These are phyloP conservation scores for Otus scops DNA, from an alignment of 2,797 vertebrate species.

Conservation along the genomic window DNA sequence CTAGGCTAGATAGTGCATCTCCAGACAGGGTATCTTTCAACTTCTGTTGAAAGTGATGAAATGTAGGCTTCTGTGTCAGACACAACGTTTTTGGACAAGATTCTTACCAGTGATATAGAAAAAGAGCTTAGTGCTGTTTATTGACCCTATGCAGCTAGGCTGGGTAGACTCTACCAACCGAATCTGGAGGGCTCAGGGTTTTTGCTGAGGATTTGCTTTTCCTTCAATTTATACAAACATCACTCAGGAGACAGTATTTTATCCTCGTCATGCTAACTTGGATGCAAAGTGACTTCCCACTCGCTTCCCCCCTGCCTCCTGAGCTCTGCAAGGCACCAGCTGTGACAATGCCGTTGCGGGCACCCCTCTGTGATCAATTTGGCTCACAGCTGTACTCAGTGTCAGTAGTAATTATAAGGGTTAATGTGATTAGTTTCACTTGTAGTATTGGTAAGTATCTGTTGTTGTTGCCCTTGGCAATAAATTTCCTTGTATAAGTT, in stretches of 20 bases:
- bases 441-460: background rate
- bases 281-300: background rate
- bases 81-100: background rate
- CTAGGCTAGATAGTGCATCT: background rate
- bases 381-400: conserved; percentile 35
- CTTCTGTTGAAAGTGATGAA: background rate
- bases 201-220: background rate
- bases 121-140: background rate
- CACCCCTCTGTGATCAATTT: conserved; percentile 46
- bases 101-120: background rate
- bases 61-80: background rate
- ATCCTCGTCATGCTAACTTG: background rate
- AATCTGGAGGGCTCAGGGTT: background rate
- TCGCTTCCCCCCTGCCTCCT: background rate
- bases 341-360: background rate
- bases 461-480: conserved; percentile 3
- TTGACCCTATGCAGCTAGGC: background rate
- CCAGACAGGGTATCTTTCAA: background rate
- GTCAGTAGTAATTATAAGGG: conserved; percentile 43
- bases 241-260: background rate
- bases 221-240: background rate
- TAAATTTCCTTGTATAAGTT: background rate
- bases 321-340: background rate
- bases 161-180: background rate
- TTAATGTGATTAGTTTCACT: conserved; percentile 54